Percentiles rank a stretch among this genome's conserved stretches.
Conservation (phyloP, 1,140 invertebrate species). For the Oedothorax gibbosus region DNA sequence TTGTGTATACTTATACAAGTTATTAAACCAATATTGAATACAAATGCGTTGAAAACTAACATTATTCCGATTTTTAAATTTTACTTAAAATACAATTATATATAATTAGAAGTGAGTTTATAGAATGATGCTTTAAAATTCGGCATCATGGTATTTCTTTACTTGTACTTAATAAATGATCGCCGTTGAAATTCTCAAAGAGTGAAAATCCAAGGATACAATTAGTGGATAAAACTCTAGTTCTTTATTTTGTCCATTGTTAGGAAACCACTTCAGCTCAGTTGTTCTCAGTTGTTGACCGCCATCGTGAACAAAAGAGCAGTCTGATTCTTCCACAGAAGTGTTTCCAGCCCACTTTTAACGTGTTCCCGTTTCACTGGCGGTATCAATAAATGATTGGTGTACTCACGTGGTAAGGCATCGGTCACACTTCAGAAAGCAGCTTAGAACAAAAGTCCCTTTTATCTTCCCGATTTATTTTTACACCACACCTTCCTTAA, state of each 20-base stretch:
- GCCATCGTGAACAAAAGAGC: constrained; percentile 3
- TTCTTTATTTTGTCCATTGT: constrained; percentile 18
- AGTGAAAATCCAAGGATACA: too few relatives aligned
- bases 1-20: too few relatives aligned
- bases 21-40: too few relatives aligned
- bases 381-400: constrained; percentile 56
- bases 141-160: too few relatives aligned
- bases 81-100: too few relatives aligned
- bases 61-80: too few relatives aligned
- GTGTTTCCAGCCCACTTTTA: constrained; percentile 22
- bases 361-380: constrained; percentile 16
- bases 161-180: too few relatives aligned
- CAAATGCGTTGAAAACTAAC: too few relatives aligned
- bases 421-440: constrained; percentile 54
- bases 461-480: constrained; percentile 46
- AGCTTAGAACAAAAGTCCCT: constrained; percentile 52
- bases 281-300: background rate
- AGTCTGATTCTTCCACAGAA: constrained; percentile 5
- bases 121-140: too few relatives aligned
- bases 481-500: constrained; percentile 11
- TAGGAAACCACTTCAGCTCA: constrained; percentile 1
- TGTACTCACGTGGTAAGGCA: constrained; percentile 22
- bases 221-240: background rate
- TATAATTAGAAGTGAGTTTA: too few relatives aligned
- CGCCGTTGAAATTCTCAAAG: too few relatives aligned